Percentiles rank a stretch among this genome's conserved stretches.
These are phyloP conservation scores for Adelosebastes latens DNA, from an alignment of 2,797 vertebrate genomes.

Conservation along the genomic window DNA sequence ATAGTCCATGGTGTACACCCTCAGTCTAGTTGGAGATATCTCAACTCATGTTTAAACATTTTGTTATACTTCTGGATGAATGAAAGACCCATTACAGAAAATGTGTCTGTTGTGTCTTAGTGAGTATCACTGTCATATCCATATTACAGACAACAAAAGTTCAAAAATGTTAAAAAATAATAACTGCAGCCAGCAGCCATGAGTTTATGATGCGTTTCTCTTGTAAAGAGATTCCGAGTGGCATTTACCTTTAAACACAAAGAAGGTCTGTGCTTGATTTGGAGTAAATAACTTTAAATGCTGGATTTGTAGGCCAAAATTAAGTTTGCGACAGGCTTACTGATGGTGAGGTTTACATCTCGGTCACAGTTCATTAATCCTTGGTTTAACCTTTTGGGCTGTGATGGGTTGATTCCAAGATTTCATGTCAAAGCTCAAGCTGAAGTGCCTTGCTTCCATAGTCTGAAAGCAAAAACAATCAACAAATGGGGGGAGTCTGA, in stretches of 20 bases:
- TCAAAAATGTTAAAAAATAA: not conserved
- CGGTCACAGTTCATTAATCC: constrained; percentile 27
- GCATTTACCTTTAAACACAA: constrained; percentile 9
- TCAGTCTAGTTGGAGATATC: not conserved
- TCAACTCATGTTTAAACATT: not conserved
- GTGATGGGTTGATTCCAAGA: constrained; percentile 15
- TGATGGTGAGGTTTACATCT: constrained; percentile 15
- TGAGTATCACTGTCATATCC: not conserved
- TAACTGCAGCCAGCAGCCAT: not conserved
- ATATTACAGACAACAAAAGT: not conserved
- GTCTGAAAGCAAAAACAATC: constrained; percentile 30
- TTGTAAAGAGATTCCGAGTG: not conserved
- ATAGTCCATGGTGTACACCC: too few relatives aligned
- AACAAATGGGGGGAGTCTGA: constrained; percentile 4
- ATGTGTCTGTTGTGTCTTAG: not conserved
- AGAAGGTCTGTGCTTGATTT: not conserved
- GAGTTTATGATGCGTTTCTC: not conserved
- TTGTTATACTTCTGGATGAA: not conserved
- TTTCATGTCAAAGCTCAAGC: not conserved
- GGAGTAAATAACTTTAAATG: not conserved
- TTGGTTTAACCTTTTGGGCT: constrained; percentile 12
- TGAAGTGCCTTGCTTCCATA: not conserved
- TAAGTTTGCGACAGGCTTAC: not conserved
- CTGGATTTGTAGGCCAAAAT: constrained; percentile 15
- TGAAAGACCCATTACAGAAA: not conserved